Conservation (phyloP, 2,113 vertebrate species). For the Calidris pugnax region DNA sequence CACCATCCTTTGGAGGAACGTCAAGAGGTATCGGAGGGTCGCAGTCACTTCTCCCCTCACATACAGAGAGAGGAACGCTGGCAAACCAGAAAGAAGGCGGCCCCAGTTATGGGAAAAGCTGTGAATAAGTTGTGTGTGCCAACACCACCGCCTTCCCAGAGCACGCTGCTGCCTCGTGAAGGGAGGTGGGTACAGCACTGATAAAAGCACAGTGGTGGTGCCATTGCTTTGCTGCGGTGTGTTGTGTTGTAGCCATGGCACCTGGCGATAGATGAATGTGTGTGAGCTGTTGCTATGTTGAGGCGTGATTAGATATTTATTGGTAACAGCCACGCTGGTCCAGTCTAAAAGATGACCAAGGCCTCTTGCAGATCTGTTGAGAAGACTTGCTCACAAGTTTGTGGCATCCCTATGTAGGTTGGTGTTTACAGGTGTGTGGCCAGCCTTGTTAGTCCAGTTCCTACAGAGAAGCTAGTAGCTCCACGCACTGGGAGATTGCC, state of each 20-base stretch:
- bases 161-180: neutral
- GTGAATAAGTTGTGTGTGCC: rapidly evolving
- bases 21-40: neutral
- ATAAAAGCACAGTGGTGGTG: neutral
- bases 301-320: neutral
- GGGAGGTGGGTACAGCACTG: rapidly evolving
- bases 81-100: neutral
- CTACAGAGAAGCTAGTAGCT: neutral
- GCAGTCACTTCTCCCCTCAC: neutral
- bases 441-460: neutral
- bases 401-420: rapidly evolving
- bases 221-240: neutral
- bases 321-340: neutral
- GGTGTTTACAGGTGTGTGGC: neutral
- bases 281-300: neutral
- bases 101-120: neutral
- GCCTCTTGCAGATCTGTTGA: neutral
- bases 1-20: neutral
- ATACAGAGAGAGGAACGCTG: neutral
- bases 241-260: neutral
- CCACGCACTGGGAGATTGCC: rapidly evolving
- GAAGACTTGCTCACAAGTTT: neutral
- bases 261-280: neutral
- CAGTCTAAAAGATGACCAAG: neutral
- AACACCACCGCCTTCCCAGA: neutral